Percentiles rank a stretch among this genome's conserved stretches.
These are phyloP conservation scores for Mobula birostris DNA, from an alignment of 2,113 vertebrate genomes.

Conservation along the genomic window DNA sequence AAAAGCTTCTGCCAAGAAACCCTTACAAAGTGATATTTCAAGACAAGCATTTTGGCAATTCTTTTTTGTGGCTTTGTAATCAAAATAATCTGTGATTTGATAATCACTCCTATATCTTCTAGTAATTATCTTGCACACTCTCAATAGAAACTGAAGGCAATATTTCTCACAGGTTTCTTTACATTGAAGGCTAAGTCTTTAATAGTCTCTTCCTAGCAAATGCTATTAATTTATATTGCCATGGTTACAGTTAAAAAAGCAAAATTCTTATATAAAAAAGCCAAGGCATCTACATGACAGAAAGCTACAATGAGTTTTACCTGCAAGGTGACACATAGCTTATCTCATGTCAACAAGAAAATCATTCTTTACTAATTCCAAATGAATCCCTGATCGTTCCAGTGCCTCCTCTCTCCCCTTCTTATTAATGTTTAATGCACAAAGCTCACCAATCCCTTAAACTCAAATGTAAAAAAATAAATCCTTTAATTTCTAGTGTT, in stretches of 20 bases:
- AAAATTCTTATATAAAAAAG: neutral
- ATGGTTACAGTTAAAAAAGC: neutral
- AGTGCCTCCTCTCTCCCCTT: neutral
- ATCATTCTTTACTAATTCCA: neutral
- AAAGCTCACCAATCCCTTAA: neutral
- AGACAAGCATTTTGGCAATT: constrained; percentile 2
- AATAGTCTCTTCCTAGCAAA: neutral
- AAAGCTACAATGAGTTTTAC: neutral
- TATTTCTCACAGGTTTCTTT: neutral
- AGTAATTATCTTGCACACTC: neutral
- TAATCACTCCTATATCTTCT: constrained; percentile 9
- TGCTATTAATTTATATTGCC: constrained; percentile 18
- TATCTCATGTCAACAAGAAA: neutral
- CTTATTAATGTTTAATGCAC: neutral
- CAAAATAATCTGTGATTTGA: constrained; percentile 9
- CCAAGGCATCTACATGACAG: neutral
- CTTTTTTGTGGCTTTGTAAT: neutral
- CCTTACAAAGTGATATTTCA: neutral
- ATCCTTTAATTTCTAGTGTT: neutral
- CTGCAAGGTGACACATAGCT: neutral
- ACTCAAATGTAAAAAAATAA: neutral
- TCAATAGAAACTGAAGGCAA: neutral
- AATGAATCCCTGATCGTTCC: neutral
- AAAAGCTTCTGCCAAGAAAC: neutral
- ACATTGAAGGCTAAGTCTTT: neutral